Conservation (phyloP, 2,888 invertebrate genomes). For the Philopedon plagiatum region DNA sequence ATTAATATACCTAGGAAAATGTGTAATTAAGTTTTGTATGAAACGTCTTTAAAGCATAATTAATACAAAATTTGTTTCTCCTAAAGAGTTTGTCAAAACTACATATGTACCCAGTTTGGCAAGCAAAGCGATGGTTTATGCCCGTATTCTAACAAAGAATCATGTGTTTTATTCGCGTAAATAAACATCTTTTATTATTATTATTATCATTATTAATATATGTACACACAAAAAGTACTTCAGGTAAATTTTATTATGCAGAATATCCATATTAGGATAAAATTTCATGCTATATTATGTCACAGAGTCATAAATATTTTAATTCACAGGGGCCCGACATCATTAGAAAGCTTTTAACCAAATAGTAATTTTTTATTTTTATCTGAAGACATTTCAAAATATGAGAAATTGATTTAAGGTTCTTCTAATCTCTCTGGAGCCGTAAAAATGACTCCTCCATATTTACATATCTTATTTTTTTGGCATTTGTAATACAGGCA, state of each 20-base stretch:
- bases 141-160: too few relatives aligned
- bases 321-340: constrained; percentile 7
- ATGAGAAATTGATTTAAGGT: constrained; percentile 21
- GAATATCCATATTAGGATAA: neutral
- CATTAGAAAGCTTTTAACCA: constrained; percentile 11
- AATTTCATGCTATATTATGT: constrained; percentile 8
- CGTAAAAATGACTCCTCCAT: constrained; percentile 12
- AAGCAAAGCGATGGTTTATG: too few relatives aligned
- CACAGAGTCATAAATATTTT: constrained; percentile 7
- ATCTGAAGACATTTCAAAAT: constrained; percentile 20
- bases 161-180: too few relatives aligned
- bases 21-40: too few relatives aligned
- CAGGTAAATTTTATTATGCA: neutral
- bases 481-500: constrained; percentile 11
- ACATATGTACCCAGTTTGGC: too few relatives aligned
- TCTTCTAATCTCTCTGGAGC: constrained; percentile 13
- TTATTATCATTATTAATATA: too few relatives aligned
- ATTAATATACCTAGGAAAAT: too few relatives aligned
- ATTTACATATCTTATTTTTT: constrained; percentile 29
- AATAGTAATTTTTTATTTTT: constrained; percentile 21
- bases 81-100: too few relatives aligned
- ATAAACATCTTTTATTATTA: too few relatives aligned
- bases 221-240: neutral
- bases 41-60: too few relatives aligned
- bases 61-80: too few relatives aligned